Conservation (phyloP, 1,140 invertebrate species). For the Calosoma granatense region DNA sequence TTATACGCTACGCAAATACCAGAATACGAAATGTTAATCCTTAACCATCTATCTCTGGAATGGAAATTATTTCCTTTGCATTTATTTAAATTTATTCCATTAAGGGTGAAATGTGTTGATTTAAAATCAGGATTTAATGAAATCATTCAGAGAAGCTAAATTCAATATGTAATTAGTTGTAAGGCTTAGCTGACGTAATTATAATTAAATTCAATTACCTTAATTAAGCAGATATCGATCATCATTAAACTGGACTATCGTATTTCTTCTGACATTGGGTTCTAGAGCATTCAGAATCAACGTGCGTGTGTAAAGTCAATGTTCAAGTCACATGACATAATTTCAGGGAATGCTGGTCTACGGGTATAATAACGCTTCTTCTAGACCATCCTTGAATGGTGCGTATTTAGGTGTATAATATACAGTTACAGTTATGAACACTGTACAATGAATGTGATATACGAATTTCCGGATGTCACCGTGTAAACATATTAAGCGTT, state of each 20-base stretch:
- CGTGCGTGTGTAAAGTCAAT: not conserved
- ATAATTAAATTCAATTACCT: not conserved
- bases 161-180: not conserved
- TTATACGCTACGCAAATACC: too few relatives aligned
- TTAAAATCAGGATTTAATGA: not conserved
- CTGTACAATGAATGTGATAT: not conserved
- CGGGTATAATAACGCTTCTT: not conserved
- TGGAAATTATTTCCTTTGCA: too few relatives aligned
- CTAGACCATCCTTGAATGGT: too few relatives aligned
- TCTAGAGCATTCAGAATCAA: not conserved
- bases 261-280: not conserved
- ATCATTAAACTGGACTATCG: not conserved
- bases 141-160: not conserved
- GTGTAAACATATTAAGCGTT: too few relatives aligned
- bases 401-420: not conserved
- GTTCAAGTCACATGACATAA: not conserved
- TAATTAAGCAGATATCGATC: slow-evolving; percentile 4
- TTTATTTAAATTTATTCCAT: not conserved
- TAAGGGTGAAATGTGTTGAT: not conserved
- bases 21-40: too few relatives aligned
- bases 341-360: not conserved
- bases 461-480: too few relatives aligned
- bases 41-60: too few relatives aligned
- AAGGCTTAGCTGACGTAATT: not conserved
- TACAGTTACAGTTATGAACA: not conserved